Evolutionary conservation across 2,888 invertebrate species (phyloP).

Genomic region (Sesia apiformis): DNA sequence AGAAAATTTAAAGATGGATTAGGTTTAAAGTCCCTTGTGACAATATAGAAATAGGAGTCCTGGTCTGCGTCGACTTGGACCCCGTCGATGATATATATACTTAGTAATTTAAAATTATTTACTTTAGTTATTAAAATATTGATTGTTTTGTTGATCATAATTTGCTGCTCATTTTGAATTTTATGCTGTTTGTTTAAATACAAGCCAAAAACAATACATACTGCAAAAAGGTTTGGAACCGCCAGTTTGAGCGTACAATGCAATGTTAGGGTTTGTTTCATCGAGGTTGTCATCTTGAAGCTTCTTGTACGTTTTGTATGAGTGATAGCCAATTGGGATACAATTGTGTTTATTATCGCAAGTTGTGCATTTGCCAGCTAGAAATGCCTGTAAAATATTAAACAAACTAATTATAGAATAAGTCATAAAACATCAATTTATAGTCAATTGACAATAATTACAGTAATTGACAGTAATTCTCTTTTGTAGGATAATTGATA

Average conservation of each 20-base stretch:
- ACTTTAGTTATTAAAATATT: too few relatives aligned
- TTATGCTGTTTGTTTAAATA: too few relatives aligned
- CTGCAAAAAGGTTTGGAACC: conserved; percentile 83
- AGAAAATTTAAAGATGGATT: too few relatives aligned
- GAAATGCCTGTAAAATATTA: conserved; percentile 75
- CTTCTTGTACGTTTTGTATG: conserved; percentile 67
- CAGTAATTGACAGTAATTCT: not conserved
- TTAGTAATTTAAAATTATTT: too few relatives aligned
- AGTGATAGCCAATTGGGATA: conserved; percentile 80
- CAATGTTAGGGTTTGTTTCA: conserved; percentile 64
- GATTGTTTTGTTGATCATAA: too few relatives aligned
- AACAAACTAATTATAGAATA: not conserved
- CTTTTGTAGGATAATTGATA: not conserved
- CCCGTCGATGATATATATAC: too few relatives aligned
- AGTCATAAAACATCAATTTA: too few relatives aligned
- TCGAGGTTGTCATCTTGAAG: conserved; percentile 55
- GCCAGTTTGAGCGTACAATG: conserved; percentile 84
- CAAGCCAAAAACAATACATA: conserved; percentile 41
- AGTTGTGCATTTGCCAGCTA: conserved; percentile 80
- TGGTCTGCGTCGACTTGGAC: too few relatives aligned
- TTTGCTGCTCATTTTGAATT: too few relatives aligned
- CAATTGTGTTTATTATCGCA: conserved; percentile 81
- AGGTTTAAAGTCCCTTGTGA: too few relatives aligned
- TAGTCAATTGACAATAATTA: not conserved
- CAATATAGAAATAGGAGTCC: too few relatives aligned